Percentiles rank a stretch among this genome's conserved stretches.
Conservation (phyloP, 2,888 invertebrate genomes). For the Eledona agricola region DNA sequence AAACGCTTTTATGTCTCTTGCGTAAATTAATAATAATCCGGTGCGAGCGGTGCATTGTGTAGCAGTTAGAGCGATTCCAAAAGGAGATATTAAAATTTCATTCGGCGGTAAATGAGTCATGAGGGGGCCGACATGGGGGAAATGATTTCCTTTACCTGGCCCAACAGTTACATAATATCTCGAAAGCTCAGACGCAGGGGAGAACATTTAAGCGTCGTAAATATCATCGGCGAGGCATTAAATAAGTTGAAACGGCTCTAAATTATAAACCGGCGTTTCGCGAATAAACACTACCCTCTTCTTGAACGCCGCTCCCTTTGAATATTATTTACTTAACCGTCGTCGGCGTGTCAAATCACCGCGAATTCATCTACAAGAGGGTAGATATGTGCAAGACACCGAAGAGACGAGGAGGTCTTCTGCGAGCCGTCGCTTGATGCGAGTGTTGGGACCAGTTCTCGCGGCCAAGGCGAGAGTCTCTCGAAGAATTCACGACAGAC, state of each 20-base stretch:
- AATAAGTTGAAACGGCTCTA: conserved; percentile 29
- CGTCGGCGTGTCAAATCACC: no score
- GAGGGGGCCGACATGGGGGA: conserved; percentile 35
- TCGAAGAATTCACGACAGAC: conserved; percentile 46
- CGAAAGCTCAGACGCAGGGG: conserved; percentile 30
- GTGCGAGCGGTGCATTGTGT: conserved; percentile 35
- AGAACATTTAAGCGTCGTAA: conserved; percentile 27
- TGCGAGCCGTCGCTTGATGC: conserved; percentile 27
- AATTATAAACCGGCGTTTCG: conserved; percentile 25
- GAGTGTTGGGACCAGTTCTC: conserved; percentile 48
- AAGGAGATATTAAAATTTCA: conserved; percentile 45
- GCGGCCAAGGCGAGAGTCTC: conserved; percentile 48
- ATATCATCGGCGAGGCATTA: conserved; percentile 22
- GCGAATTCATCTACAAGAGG: no score
- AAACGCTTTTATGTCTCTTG: conserved; percentile 43
- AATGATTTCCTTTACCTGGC: conserved; percentile 29
- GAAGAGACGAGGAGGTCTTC: no score
- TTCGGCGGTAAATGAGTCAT: conserved; percentile 41
- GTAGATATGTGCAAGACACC: no score
- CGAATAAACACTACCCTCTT: conserved; percentile 9
- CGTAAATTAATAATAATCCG: conserved; percentile 42
- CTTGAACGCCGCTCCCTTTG: no score
- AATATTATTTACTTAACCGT: conserved; percentile 26
- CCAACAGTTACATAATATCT: conserved; percentile 31
- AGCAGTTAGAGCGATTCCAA: conserved; percentile 33